Evolutionary conservation across 2,113 vertebrate species (phyloP).

Genomic region (Bubo scandiacus): DNA sequence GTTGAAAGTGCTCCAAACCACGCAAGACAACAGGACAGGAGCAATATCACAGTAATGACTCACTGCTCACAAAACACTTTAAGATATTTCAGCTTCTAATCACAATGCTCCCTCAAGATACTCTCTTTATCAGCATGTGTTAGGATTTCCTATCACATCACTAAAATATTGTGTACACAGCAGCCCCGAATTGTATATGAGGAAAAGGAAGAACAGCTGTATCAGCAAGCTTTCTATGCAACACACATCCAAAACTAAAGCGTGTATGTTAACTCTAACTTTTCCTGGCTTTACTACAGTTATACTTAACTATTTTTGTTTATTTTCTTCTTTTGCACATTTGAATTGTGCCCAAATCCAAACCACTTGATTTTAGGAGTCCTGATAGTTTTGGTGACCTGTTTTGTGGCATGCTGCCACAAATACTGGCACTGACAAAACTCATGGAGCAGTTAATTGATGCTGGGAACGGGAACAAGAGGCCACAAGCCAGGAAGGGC

Average conservation of each 20-base stretch:
- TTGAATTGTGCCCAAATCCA: neutral
- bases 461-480: neutral
- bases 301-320: neutral
- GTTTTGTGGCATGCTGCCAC: neutral
- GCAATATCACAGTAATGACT: neutral
- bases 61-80: neutral
- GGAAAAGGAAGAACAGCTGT: neutral
- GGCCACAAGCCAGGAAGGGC: neutral
- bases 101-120: neutral
- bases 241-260: neutral
- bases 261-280: rapidly evolving
- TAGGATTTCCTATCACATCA: neutral
- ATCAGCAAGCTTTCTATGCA: neutral
- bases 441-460: neutral
- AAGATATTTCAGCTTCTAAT: neutral
- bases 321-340: neutral
- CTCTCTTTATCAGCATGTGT: neutral
- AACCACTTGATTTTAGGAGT: neutral
- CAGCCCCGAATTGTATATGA: neutral
- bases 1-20: neutral
- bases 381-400: neutral
- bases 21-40: neutral
- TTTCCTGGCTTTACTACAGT: neutral
- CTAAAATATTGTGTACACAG: neutral
- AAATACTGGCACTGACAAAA: neutral